Conservation (phyloP, 2,888 invertebrate genomes). For the Diaphora mendica region DNA sequence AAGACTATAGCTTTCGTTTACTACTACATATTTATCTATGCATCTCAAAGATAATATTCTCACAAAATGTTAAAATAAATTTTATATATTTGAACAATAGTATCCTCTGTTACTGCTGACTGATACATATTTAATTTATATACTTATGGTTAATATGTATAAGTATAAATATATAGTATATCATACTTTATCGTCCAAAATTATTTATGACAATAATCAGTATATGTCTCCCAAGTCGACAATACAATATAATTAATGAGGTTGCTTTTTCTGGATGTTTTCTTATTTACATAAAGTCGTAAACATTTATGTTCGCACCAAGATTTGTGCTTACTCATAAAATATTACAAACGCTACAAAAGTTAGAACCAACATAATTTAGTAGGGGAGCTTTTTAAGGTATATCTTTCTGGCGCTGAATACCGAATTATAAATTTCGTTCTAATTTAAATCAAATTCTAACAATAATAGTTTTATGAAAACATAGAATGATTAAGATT, state of each 20-base stretch:
- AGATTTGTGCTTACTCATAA: conserved; percentile 42
- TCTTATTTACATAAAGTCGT: conserved; percentile 44
- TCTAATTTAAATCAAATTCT: conserved; percentile 3
- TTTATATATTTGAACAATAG: neutral
- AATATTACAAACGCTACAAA: conserved; percentile 48
- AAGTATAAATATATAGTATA: neutral
- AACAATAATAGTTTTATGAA: neutral
- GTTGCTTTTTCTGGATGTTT: conserved; percentile 34
- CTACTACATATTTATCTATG: neutral
- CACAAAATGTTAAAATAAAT: neutral
- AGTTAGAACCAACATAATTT: conserved; percentile 38
- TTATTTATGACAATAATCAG: conserved; percentile 24
- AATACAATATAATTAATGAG: conserved; percentile 37
- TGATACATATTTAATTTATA: neutral
- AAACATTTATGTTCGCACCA: conserved; percentile 44
- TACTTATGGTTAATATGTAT: neutral
- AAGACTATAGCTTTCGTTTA: neutral
- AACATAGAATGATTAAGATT: neutral
- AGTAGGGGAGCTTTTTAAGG: conserved; percentile 22
- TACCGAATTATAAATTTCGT: conserved; percentile 10
- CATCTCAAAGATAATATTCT: neutral
- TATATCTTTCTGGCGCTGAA: conserved; percentile 3
- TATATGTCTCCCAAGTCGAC: conserved; percentile 23
- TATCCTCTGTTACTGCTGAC: neutral
- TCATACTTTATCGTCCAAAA: neutral